These are phyloP conservation scores for Actenoides hombroni DNA, from an alignment of 2,113 vertebrate species.

Conservation along the genomic window DNA sequence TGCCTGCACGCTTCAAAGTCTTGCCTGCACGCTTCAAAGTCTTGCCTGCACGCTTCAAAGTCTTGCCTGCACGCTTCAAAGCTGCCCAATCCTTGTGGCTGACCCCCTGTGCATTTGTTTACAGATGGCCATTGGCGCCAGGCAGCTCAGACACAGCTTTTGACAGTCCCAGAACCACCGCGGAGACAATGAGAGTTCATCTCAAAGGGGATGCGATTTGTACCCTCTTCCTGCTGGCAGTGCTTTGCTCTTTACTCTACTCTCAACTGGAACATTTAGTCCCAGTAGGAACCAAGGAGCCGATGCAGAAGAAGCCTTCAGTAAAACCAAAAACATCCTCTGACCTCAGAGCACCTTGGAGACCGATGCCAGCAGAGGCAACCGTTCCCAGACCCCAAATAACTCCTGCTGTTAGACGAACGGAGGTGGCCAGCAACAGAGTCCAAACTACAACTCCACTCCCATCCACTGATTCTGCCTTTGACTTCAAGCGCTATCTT, in stretches of 20 bases:
- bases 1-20: not conserved
- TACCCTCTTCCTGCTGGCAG: conserved; percentile 81
- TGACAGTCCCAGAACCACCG: not conserved
- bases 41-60: no score
- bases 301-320: not conserved
- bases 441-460: conserved; percentile 9
- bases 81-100: not conserved
- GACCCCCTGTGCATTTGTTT: not conserved
- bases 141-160: not conserved
- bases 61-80: not conserved
- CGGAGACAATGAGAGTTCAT: conserved; percentile 79
- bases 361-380: not conserved
- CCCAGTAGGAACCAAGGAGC: conserved; percentile 15
- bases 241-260: conserved; percentile 85
- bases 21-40: no score
- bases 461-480: conserved; percentile 62
- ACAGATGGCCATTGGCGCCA: conserved; percentile 49
- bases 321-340: not conserved
- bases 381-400: not conserved
- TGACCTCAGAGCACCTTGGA: not conserved
- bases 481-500: conserved; percentile 88
- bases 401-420: not conserved
- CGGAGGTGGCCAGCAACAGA: not conserved
- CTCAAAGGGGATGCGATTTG: conserved; percentile 86
- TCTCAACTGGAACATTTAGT: conserved; percentile 72